These are phyloP conservation scores for Meghimatium bilineatum DNA, from an alignment of 2,888 invertebrate genomes.

Conservation along the genomic window DNA sequence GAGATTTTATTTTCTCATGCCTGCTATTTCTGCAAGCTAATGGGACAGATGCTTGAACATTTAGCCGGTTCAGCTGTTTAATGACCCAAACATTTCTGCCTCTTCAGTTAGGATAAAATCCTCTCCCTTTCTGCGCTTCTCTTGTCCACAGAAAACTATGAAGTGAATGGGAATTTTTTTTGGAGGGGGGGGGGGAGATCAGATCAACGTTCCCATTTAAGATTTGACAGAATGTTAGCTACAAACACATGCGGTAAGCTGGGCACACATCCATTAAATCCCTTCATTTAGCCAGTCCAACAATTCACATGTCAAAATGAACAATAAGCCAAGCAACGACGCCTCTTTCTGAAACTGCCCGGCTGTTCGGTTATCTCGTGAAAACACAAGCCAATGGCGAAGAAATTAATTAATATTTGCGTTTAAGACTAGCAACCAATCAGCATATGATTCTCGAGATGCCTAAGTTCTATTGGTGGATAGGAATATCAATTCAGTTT, in stretches of 20 bases:
- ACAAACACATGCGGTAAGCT: constrained; percentile 4
- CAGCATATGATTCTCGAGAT: constrained; percentile 6
- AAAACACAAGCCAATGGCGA: constrained; percentile 19
- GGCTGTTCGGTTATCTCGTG: not conserved
- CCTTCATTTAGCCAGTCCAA: not conserved
- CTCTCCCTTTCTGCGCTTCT: not conserved
- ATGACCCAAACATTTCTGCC: not conserved
- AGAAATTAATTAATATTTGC: not conserved
- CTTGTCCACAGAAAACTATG: not conserved
- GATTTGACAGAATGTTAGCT: constrained; percentile 24
- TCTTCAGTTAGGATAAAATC: not conserved
- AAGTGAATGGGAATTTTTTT: not conserved
- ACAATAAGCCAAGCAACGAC: not conserved
- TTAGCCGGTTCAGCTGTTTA: not conserved
- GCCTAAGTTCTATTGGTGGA: not conserved
- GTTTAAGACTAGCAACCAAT: not conserved
- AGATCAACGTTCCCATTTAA: not conserved
- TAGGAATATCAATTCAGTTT: constrained; percentile 10
- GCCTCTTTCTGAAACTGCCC: not conserved
- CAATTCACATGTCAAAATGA: not conserved
- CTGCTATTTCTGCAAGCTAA: not conserved
- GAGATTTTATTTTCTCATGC: no score
- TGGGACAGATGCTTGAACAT: not conserved
- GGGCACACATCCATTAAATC: not conserved
- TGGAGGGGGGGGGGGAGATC: no score